Evolutionary conservation across 2,113 vertebrate species (phyloP), one percentile per base, ranked within the genome.

Genomic region (Alethe castanea): DNA sequence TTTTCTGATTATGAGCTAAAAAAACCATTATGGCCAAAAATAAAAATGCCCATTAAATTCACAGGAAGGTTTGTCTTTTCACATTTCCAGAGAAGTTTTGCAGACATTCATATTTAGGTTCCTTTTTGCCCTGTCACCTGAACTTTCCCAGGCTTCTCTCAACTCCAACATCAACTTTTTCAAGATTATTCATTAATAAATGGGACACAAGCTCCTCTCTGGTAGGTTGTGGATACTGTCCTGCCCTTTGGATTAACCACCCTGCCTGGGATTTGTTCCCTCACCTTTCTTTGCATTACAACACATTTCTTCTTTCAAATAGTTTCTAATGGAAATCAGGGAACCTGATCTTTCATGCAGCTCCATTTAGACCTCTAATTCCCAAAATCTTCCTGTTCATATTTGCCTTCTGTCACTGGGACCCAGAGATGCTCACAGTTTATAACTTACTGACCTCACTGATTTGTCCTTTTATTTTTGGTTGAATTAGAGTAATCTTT

Each of bases 201-300:
- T 93, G 80, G 71, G 67, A 85, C 80, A 57, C 57, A 84, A 94
- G 40, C 97, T 97, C 89, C 95, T 98, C 97, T 94, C 90, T 85
- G 84, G 56, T 91, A 59, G 29, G 16, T 4, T 62, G 26, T 42
- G 74, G 38, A 23, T 64, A 6, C 38, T 59, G n/a, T 22, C 40
- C 38, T 95, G 67, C 44, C 60, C 88, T 83, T 81, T 81, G 26
- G 48, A 67, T 48, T 72, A 60, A 76, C 61, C 36, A 64, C 19
- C 22, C 31, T 60, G 44, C 47, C 44, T 47, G 71, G n/a, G 47
- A 70, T 77, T 86, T 83, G 29, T 88, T 92, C 81, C 28, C 65
- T 91, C 83, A 53, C 69, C 6, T 67, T 88, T 74, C 65, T 78
- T 64, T 59, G n/a, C 60, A 53, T 92, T 71, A 23, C 28, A 71